Evolutionary conservation across 2,797 vertebrate genomes (phyloP).

Genomic region (Coreius guichenoti): DNA sequence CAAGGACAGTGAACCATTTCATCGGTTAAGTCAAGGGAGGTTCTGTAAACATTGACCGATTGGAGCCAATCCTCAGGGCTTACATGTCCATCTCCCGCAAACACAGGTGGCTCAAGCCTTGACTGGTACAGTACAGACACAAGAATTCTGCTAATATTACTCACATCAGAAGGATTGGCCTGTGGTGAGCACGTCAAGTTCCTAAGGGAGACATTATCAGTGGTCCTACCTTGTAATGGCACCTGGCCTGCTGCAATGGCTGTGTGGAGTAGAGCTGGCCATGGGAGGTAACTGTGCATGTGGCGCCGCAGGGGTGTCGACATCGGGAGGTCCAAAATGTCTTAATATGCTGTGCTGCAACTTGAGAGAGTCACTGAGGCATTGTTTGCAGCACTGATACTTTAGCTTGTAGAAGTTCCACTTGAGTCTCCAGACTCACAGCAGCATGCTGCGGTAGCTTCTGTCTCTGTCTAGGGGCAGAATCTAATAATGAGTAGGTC

Average conservation of each 20-base stretch:
- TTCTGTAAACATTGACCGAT: not conserved
- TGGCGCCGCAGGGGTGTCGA: not conserved
- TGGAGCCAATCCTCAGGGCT: not conserved
- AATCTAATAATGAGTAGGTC: not conserved
- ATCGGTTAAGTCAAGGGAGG: not conserved
- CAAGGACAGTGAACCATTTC: not conserved
- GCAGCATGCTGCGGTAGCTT: not conserved
- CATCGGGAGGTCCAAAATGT: not conserved
- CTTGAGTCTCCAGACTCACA: not conserved
- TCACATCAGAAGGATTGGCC: not conserved
- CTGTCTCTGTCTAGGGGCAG: not conserved
- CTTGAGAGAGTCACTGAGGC: not conserved
- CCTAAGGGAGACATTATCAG: not conserved
- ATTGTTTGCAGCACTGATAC: not conserved
- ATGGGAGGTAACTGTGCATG: not conserved
- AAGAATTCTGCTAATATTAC: slow-evolving; percentile 11
- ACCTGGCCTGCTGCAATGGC: not conserved
- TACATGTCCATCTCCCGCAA: not conserved
- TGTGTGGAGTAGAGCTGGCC: not conserved
- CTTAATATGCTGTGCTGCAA: not conserved
- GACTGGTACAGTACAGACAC: slow-evolving; percentile 4
- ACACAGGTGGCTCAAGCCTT: slow-evolving; percentile 15
- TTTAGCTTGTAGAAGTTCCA: not conserved
- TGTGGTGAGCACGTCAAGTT: not conserved
- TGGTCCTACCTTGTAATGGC: not conserved